A percentile compares a stretch with the other conserved stretches of the same genome.
These are phyloP conservation scores for Enteromius treurensis DNA, from an alignment of 2,797 vertebrate genomes.

Conservation along the genomic window DNA sequence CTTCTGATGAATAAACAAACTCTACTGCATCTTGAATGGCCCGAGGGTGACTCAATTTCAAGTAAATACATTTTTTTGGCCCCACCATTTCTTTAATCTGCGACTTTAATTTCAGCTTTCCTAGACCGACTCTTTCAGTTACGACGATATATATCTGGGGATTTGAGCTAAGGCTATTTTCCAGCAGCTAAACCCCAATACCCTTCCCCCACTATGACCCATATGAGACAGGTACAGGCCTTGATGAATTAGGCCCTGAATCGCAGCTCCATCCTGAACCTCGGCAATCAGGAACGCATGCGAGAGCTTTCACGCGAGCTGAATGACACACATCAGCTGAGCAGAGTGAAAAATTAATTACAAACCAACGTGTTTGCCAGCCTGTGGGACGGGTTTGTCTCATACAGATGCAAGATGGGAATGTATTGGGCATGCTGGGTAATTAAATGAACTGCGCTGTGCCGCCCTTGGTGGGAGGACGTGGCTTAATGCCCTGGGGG, in stretches of 20 bases:
- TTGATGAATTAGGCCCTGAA: slow-evolving; percentile 59
- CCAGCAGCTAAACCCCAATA: slow-evolving; percentile 41
- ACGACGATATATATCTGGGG: slow-evolving; percentile 40
- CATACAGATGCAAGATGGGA: slow-evolving; percentile 46
- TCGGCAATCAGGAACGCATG: background rate
- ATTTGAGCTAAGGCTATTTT: slow-evolving; percentile 37
- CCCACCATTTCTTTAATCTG: background rate
- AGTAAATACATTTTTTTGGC: background rate
- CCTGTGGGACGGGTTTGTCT: slow-evolving; percentile 44
- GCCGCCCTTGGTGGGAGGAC: slow-evolving; percentile 50
- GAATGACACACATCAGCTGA: slow-evolving; percentile 51
- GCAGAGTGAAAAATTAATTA: slow-evolving; percentile 57
- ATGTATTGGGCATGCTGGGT: slow-evolving; percentile 43
- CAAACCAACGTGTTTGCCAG: slow-evolving; percentile 37
- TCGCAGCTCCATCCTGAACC: slow-evolving; percentile 35
- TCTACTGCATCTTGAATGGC: background rate
- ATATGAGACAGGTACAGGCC: slow-evolving; percentile 55
- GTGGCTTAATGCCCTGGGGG: slow-evolving; percentile 29
- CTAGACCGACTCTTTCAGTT: slow-evolving; percentile 29
- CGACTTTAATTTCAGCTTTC: background rate
- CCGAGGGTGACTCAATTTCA: background rate
- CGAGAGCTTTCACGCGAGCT: slow-evolving; percentile 31
- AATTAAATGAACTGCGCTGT: slow-evolving; percentile 49
- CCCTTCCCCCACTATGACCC: slow-evolving; percentile 60
- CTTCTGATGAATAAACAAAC: background rate